phyloP scores from a whole-genome alignment of 2,113 vertebrate genomes.

The Ammodytes marinus region DNA sequence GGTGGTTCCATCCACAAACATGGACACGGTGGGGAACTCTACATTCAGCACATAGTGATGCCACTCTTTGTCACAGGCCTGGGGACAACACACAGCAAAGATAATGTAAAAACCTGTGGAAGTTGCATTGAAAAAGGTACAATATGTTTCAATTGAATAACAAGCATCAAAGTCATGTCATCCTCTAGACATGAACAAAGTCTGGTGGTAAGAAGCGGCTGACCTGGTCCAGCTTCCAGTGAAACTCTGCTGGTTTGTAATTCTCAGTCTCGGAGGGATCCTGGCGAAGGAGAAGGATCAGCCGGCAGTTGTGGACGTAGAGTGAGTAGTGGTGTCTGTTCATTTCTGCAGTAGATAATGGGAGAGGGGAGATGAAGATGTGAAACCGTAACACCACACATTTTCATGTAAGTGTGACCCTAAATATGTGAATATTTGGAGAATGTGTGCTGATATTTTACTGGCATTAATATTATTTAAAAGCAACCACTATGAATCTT shows the following conservation, averaged over 20 bases:
- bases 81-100: neutral
- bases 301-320: conserved; percentile 94
- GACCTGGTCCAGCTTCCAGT: conserved; percentile 98
- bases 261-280: conserved; percentile 89
- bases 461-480: neutral
- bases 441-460: neutral
- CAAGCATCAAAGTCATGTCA: neutral
- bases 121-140: neutral
- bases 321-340: conserved; percentile 95
- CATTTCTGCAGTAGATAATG: conserved; percentile 87
- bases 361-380: neutral
- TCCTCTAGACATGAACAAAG: neutral
- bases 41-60: conserved; percentile 96
- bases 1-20: conserved; percentile 92
- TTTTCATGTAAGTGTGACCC: neutral
- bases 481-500: neutral
- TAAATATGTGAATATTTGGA: neutral
- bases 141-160: neutral
- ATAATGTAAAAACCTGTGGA: neutral
- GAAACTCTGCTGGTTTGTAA: conserved; percentile 96
- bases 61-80: conserved; percentile 98
- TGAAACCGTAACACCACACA: neutral
- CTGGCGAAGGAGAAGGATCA: conserved; percentile 95
- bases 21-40: conserved; percentile 89
- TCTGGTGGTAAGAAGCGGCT: conserved; percentile 27